phyloP scores from a whole-genome alignment of 2,113 vertebrate species.

The Microcebus ravelobensis region DNA sequence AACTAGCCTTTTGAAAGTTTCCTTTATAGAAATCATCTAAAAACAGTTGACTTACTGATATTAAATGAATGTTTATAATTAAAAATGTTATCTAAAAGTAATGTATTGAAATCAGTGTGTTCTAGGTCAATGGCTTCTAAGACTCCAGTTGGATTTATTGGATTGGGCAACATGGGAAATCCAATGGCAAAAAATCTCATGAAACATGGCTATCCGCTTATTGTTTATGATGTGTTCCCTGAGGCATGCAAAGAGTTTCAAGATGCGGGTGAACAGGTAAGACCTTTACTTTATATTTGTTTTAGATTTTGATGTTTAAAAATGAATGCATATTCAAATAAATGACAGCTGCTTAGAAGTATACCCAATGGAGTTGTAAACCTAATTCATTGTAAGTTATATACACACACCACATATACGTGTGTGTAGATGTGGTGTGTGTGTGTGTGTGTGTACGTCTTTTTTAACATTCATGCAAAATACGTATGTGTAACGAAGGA shows the following conservation, averaged over 20 bases:
- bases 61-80: constrained; percentile 49
- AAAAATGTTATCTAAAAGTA: constrained; percentile 70
- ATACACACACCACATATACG: neutral
- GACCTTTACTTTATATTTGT: constrained; percentile 62
- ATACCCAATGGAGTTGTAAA: neutral
- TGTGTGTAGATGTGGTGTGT: neutral
- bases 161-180: constrained; percentile 98
- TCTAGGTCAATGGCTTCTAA: constrained; percentile 98
- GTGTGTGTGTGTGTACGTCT: neutral
- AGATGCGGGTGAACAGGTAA: constrained; percentile 96
- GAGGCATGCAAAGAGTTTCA: constrained; percentile 97
- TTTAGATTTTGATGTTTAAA: constrained; percentile 53
- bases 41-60: neutral
- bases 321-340: constrained; percentile 37
- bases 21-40: constrained; percentile 8
- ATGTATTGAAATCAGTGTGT: constrained; percentile 88
- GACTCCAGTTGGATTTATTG: constrained; percentile 97
- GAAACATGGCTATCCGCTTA: constrained; percentile 96
- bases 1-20: neutral
- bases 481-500: neutral
- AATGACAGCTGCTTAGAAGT: neutral
- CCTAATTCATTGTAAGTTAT: neutral
- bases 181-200: constrained; percentile 99
- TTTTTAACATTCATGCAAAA: neutral
- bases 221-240: constrained; percentile 96